Evolutionary conservation across 2,797 vertebrate genomes (phyloP), one percentile per base, ranked within the genome.

Genomic region (Ambastaia sidthimunki): DNA sequence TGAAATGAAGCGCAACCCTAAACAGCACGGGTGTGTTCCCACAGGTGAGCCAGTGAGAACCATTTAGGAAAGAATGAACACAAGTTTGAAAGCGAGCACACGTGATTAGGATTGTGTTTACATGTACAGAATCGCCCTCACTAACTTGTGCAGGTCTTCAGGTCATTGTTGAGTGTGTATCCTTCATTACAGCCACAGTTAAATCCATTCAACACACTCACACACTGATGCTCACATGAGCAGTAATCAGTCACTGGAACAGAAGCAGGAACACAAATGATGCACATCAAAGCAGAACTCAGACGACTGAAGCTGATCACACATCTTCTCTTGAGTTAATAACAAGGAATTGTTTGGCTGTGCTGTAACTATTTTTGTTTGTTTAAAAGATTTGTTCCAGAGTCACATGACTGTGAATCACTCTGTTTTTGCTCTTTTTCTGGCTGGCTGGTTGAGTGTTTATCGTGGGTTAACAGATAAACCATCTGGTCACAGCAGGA

Each of bases 151-250:
- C 95, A 97, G 52, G 92, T 95, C 90, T 90, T 96, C 87, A 90
- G 85, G 1, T 96, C 95, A 11, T 80, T 11, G 1, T 95, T 95
- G 69, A 97, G 93, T 78, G 81, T 90, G 89, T 93, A 95, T 75
- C 95, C 94, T 0, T 80, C 15, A 0, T 48, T 85, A 86, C 95
- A 99, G 84, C 79, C 92, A 88, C 97, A 98, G 86, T 89, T 93
- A 88, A 93, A 95, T 75, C 97, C 96, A 0, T 83, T 91, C 11
- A 94, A 91, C 80, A 96, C 92, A 85, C 93, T 95, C 71, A 96
- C 93, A 63, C 97, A 98, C 85, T 95, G 91, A 0, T 98, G 96
- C 88, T 98, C 94, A 88, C 97, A 97, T 55, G 93, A 94, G 91
- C 97, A 98, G 91, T 95, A 96, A 91, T 97, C 92, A 48, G 28